Evolutionary conservation across 1,140 invertebrate genomes (phyloP).

Genomic region (Zaprionus gabonicus): DNA sequence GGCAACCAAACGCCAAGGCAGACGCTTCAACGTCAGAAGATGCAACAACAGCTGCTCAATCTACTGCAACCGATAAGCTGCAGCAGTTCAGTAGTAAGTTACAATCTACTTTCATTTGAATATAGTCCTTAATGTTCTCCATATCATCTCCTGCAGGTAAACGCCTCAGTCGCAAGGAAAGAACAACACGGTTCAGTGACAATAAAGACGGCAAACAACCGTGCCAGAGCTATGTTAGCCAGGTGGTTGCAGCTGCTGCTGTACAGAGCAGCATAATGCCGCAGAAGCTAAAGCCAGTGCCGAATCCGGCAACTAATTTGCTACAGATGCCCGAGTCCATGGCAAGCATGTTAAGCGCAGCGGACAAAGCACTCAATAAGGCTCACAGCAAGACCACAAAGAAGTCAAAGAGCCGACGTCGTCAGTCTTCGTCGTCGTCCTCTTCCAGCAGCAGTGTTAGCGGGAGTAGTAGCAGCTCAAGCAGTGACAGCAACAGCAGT

Average conservation of each 20-base stretch:
- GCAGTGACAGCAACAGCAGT: constrained; percentile 40
- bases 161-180: constrained; percentile 70
- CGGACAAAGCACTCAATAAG: constrained; percentile 67
- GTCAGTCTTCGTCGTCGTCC: constrained; percentile 55
- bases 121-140: background rate
- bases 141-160: constrained; percentile 51
- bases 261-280: constrained; percentile 22
- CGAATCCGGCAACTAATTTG: constrained; percentile 69
- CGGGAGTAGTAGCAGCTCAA: constrained; percentile 34
- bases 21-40: constrained; percentile 23
- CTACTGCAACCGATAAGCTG: constrained; percentile 58
- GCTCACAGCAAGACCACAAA: constrained; percentile 57
- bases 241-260: constrained; percentile 51
- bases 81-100: constrained; percentile 67
- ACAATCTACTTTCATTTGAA: background rate
- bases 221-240: constrained; percentile 55
- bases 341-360: constrained; percentile 61
- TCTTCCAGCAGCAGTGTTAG: constrained; percentile 51
- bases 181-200: constrained; percentile 80
- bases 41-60: constrained; percentile 3
- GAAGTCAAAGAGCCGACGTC: constrained; percentile 47
- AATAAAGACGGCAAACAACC: constrained; percentile 74
- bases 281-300: constrained; percentile 57
- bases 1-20: background rate
- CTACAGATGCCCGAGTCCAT: constrained; percentile 72